These are phyloP conservation scores for Eilema griseolum DNA, from an alignment of 2,888 invertebrate genomes.

Conservation along the genomic window DNA sequence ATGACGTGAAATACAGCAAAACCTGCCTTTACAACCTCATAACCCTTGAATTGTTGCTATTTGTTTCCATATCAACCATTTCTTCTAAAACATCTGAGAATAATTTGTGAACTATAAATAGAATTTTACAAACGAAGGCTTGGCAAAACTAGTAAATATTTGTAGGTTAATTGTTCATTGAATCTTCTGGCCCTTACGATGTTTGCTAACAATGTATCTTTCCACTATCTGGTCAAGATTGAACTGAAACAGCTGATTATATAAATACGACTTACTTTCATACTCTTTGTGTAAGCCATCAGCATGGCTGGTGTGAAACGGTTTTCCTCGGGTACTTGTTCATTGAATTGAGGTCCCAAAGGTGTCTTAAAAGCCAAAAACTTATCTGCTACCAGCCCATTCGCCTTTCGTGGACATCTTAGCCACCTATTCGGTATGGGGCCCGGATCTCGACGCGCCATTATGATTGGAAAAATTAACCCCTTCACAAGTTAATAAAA, in stretches of 20 bases:
- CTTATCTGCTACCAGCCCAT: conserved; percentile 90
- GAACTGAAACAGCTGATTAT: conserved; percentile 19
- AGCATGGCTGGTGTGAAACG: conserved; percentile 96
- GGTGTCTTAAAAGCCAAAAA: conserved; percentile 99
- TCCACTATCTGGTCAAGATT: background rate
- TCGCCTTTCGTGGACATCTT: conserved; percentile 94
- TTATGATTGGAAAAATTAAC: conserved; percentile 44
- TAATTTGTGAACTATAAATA: conserved; percentile 36
- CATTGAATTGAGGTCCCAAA: conserved; percentile 92
- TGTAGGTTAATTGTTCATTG: background rate
- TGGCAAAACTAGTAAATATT: conserved; percentile 9
- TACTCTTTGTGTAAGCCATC: conserved; percentile 91
- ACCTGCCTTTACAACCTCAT: too few species aligned
- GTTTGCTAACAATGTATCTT: background rate
- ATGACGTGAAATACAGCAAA: too few species aligned
- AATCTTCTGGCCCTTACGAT: background rate
- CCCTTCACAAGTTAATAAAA: conserved; percentile 9
- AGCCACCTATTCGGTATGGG: conserved; percentile 96
- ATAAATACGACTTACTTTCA: conserved; percentile 87
- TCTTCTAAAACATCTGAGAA: background rate
- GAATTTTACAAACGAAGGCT: conserved; percentile 29
- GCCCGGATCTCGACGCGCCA: conserved; percentile 81
- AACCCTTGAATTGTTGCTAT: too few species aligned
- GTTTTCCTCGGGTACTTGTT: conserved; percentile 93
- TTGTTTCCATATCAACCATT: background rate